Evolutionary conservation across 2,888 invertebrate species (phyloP).

Genomic region (Agonopterix heracliana): DNA sequence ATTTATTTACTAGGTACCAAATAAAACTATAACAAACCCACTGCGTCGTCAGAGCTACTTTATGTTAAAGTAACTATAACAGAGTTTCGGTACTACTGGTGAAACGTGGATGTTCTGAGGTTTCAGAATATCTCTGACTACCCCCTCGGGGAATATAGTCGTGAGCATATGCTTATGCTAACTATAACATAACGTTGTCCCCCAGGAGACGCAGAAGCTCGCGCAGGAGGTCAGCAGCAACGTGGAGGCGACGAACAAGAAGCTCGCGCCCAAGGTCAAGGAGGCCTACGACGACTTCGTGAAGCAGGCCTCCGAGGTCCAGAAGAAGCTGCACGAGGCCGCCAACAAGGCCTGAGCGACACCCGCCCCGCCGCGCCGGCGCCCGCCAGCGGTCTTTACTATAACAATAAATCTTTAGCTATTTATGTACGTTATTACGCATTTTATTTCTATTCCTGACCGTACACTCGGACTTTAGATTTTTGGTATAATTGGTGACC

Average conservation of each 20-base stretch:
- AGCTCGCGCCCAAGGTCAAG: constrained; percentile 58
- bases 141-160: too few relatives aligned
- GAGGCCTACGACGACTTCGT: constrained; percentile 57
- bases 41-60: too few relatives aligned
- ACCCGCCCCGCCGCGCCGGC: background rate
- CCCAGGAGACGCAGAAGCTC: constrained; percentile 53
- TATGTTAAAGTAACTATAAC: too few relatives aligned
- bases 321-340: constrained; percentile 60
- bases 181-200: background rate
- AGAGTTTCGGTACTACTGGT: too few relatives aligned
- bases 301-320: constrained; percentile 46
- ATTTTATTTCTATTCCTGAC: background rate
- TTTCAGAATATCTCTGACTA: too few relatives aligned
- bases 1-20: too few relatives aligned
- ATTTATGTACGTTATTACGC: background rate
- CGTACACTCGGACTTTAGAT: background rate
- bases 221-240: constrained; percentile 48
- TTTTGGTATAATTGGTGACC: background rate
- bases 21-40: too few relatives aligned
- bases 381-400: background rate
- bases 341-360: constrained; percentile 49
- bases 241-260: constrained; percentile 52
- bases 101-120: too few relatives aligned
- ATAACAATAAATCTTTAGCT: background rate
- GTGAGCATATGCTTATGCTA: too few relatives aligned